Evolutionary conservation across 2,113 vertebrate genomes (phyloP).

Genomic region (Sphyrna mokarran): DNA sequence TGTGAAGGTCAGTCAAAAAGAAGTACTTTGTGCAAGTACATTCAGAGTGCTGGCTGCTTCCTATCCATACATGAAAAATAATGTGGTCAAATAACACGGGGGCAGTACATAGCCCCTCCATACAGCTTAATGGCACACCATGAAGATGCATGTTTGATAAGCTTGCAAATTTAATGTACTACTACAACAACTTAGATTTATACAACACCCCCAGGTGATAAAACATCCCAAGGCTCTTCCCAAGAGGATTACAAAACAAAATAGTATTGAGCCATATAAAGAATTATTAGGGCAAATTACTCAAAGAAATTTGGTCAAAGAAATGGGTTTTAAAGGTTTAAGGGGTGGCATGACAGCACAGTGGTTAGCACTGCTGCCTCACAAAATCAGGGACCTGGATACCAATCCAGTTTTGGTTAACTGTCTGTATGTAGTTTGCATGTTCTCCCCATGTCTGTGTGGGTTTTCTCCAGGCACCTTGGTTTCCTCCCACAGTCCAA

Average conservation of each 20-base stretch:
- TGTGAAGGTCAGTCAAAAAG: neutral
- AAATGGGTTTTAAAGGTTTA: neutral
- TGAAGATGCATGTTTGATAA: neutral
- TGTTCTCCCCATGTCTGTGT: too few species aligned
- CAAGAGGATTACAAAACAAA: neutral
- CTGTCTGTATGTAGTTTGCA: too few species aligned
- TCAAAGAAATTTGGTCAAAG: neutral
- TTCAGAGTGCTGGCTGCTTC: neutral
- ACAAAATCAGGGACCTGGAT: too few species aligned
- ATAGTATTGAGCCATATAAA: neutral
- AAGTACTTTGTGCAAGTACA: neutral
- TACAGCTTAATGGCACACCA: neutral
- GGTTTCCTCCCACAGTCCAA: too few species aligned
- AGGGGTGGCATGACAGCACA: too few species aligned
- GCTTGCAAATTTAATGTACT: neutral
- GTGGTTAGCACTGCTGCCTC: too few species aligned
- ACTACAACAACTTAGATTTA: neutral
- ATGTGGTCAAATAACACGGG: neutral
- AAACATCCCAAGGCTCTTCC: neutral
- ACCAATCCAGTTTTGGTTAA: too few species aligned
- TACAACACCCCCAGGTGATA: neutral
- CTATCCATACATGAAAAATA: neutral
- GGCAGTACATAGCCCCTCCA: neutral
- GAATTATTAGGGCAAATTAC: neutral
- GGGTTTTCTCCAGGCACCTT: too few species aligned